Base-by-base conservation (phyloP, 2,797 vertebrate genomes). In the Xenentodon cancila region DNA sequence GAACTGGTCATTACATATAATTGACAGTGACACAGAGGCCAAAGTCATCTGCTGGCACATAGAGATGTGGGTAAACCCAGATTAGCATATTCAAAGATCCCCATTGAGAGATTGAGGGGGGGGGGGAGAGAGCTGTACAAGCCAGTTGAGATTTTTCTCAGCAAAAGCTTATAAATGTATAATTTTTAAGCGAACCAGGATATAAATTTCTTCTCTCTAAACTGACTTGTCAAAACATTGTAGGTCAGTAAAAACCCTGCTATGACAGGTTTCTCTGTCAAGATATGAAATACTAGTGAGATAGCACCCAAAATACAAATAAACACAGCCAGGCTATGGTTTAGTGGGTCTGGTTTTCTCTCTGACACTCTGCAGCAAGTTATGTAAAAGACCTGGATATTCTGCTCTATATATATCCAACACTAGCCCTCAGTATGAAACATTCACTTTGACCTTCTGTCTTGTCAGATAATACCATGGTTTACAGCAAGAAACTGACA, bases 381-480 rank as follows among this genome's bases (percentile, higher is more conserved):
- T 89, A 90, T 80, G 75, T 82, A 86, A 90, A 89, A 84, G 79
- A 88, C 83, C 84, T 80, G 81, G 71, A 81, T 79, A 72, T 80
- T 54, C 53, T 75, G 64, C 68, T 86, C 80, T 89, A 88, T 84
- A 87, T 91, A 85, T 90, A 86, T 82, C 84, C 68, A 42, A 68
- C 68, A 71, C 67, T 82, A 79, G 70, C 77, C 84, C 77, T 81
- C 75, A 71, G 82, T 88, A 89, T 86, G 84, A 87, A 90, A 90
- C 88, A 90, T 88, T 84, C 85, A 86, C 84, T 87, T 79, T 90
- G 88, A 92, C 90, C 90, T 91, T 89, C 86, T 87, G 88, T 86
- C 88, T 85, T 89, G 89, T 91, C 87, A 90, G 80, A 88, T 90
- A 79, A 64, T 75, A 82, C 74, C 67, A 59, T 9, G 47, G 64